Conservation (phyloP, 2,888 invertebrate genomes). For the Pristionchus mayeri region DNA sequence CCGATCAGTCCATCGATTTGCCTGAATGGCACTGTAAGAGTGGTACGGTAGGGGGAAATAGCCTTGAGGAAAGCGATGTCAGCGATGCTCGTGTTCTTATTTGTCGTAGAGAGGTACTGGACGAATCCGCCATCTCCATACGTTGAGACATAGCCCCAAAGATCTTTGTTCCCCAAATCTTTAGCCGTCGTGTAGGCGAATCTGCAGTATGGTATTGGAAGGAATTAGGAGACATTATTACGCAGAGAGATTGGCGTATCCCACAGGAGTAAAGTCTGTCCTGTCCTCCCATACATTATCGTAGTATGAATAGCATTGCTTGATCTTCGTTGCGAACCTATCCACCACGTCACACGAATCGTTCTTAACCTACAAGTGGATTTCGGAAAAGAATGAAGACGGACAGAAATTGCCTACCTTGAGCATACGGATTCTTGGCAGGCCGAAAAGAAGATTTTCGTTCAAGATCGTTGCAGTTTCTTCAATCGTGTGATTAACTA, state of each 20-base stretch:
- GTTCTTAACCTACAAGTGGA: constrained; percentile 78
- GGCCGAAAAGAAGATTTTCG: too few relatives aligned
- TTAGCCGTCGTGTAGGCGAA: constrained; percentile 75
- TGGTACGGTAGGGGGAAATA: too few relatives aligned
- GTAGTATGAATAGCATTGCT: constrained; percentile 82
- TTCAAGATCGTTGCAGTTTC: too few relatives aligned
- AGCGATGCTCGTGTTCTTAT: constrained; percentile 53
- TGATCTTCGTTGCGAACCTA: constrained; percentile 82
- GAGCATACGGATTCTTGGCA: constrained; percentile 79
- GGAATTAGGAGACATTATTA: constrained; percentile 39
- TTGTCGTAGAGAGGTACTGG: constrained; percentile 78
- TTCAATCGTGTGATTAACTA: too few relatives aligned
- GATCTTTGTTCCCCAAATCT: constrained; percentile 75
- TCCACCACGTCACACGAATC: constrained; percentile 83
- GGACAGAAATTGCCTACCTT: constrained; percentile 57
- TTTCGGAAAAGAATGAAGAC: too few relatives aligned
- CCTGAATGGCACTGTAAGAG: too few relatives aligned
- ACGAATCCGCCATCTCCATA: constrained; percentile 78
- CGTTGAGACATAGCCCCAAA: constrained; percentile 76
- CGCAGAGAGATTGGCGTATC: not conserved
- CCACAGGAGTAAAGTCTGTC: constrained; percentile 78
- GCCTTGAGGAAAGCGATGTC: constrained; percentile 50
- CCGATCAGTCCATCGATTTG: constrained; percentile 82
- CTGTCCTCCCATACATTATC: constrained; percentile 80
- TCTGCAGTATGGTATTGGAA: constrained; percentile 66